These are phyloP conservation scores for Pachymerium ferrugineum DNA, from an alignment of 2,888 invertebrate species.

Conservation along the genomic window DNA sequence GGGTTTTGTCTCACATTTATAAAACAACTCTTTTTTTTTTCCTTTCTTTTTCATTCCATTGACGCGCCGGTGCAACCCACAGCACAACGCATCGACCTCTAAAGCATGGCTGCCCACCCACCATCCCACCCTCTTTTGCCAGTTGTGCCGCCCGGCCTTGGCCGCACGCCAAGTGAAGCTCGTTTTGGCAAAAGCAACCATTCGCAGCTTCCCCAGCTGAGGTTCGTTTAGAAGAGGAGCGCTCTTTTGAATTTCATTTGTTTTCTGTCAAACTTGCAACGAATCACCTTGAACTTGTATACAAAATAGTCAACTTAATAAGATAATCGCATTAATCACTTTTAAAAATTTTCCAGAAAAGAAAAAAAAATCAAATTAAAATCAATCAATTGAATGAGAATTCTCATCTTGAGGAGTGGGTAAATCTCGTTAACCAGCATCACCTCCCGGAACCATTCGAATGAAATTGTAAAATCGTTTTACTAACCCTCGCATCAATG, in stretches of 20 bases:
- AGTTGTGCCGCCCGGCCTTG: not conserved
- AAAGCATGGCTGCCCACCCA: not conserved
- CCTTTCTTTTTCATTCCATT: not conserved
- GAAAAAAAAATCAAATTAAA: not conserved
- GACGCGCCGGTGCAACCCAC: not conserved
- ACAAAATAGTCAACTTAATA: not conserved
- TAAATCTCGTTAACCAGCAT: too few relatives aligned
- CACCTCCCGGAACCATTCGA: too few relatives aligned
- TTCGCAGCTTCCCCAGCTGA: not conserved
- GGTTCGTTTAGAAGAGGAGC: not conserved
- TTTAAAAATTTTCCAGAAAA: too few relatives aligned
- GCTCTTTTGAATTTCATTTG: not conserved
- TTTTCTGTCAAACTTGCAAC: not conserved
- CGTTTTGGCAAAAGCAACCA: not conserved
- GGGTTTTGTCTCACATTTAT: not conserved
- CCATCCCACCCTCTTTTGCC: not conserved
- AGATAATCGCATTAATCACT: too few relatives aligned
- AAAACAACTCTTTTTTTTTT: too few relatives aligned
- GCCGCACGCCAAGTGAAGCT: not conserved
- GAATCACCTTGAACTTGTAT: not conserved
- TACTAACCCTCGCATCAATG: not conserved
- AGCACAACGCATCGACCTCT: not conserved
- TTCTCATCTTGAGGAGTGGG: too few relatives aligned
- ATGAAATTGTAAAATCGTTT: not conserved
- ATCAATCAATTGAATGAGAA: too few relatives aligned